These are phyloP conservation scores for Dasyornis broadbenti DNA, from an alignment of 2,113 vertebrate genomes.

Conservation along the genomic window DNA sequence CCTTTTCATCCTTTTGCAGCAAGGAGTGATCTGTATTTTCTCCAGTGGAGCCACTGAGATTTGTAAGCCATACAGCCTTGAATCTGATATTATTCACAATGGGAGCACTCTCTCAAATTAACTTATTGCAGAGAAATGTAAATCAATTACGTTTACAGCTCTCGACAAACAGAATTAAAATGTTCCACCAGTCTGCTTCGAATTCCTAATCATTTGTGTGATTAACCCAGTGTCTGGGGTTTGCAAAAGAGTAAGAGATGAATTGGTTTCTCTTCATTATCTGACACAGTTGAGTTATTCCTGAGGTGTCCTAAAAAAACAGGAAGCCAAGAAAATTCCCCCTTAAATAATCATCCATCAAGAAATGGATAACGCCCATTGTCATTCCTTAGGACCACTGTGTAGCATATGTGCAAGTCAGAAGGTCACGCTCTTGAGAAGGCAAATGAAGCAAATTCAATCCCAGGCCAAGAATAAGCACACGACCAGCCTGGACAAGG, in stretches of 20 bases:
- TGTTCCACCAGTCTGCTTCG: conserved; percentile 34
- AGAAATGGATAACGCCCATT: background rate
- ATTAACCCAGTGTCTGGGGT: conserved; percentile 45
- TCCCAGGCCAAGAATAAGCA: background rate
- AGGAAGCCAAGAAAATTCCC: background rate
- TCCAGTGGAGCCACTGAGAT: conserved; percentile 39
- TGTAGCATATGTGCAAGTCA: rapidly evolving
- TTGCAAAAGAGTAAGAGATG: conserved; percentile 21
- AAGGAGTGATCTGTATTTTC: conserved; percentile 57
- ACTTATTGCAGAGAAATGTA: conserved; percentile 56
- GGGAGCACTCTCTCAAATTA: conserved; percentile 57
- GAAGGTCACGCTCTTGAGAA: background rate
- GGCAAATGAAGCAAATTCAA: background rate
- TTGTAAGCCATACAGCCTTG: background rate
- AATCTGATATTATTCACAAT: conserved; percentile 26
- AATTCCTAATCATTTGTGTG: conserved; percentile 38
- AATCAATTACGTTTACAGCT: conserved; percentile 65
- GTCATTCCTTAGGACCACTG: background rate
- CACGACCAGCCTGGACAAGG: background rate
- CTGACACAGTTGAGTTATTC: background rate
- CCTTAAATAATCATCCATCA: background rate
- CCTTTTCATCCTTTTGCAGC: conserved; percentile 24
- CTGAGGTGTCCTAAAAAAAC: background rate
- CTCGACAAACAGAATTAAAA: conserved; percentile 66
- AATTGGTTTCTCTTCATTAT: conserved; percentile 48